phyloP scores from a whole-genome alignment of 2,797 vertebrate genomes.

The Tachyglossus aculeatus region DNA sequence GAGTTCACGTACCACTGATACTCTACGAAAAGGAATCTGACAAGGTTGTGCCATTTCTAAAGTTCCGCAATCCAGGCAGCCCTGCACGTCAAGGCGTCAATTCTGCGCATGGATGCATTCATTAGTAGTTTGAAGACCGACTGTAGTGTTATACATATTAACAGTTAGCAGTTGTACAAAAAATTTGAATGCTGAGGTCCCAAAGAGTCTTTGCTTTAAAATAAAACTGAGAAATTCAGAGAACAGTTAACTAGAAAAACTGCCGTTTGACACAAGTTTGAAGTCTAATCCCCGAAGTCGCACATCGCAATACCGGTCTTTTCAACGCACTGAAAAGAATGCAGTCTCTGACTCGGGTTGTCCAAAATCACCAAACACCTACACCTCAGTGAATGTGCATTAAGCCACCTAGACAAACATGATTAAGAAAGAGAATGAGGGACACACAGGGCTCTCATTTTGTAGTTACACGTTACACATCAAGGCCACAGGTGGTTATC shows the following conservation, averaged over 20 bases:
- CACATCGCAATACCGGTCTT: conserved; percentile 2
- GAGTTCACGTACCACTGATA: conserved; percentile 8
- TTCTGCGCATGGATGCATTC: conserved; percentile 26
- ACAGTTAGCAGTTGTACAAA: conserved; percentile 21
- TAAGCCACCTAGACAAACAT: conserved; percentile 17
- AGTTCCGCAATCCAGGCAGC: conserved; percentile 8
- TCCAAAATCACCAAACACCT: no score
- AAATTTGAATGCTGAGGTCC: background rate
- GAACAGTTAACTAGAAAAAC: conserved; percentile 16
- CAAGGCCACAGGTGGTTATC: conserved; percentile 19
- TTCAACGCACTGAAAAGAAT: no score
- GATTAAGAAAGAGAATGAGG: conserved; percentile 14
- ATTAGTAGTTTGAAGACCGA: conserved; percentile 35
- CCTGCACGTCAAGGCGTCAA: conserved; percentile 31
- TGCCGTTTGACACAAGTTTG: conserved; percentile 32
- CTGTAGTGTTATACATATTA: conserved; percentile 57
- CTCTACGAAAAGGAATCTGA: background rate
- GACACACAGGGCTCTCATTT: conserved; percentile 40
- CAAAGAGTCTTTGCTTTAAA: background rate
- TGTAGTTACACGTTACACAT: conserved; percentile 6
- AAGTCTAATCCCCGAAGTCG: conserved; percentile 38
- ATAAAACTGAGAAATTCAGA: conserved; percentile 1
- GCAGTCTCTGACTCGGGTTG: no score
- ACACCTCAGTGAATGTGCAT: conserved; percentile 24
- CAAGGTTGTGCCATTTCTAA: background rate